Evolutionary conservation across 2,888 invertebrate genomes (phyloP).

Genomic region (Leucoma salicis): DNA sequence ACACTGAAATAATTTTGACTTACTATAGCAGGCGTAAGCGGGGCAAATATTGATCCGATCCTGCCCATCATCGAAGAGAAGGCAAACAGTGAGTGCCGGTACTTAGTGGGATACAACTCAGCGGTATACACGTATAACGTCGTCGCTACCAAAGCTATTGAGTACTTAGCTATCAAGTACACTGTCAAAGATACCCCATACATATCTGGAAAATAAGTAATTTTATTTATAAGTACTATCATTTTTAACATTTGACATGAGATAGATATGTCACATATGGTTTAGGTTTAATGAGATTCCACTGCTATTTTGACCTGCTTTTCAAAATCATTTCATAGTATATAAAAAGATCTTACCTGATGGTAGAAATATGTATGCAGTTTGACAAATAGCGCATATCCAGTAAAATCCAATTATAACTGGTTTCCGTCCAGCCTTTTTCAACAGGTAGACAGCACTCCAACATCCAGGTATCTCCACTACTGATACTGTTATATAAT

Average conservation of each 20-base stretch:
- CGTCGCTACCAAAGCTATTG: slow-evolving; percentile 81
- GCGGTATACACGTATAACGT: slow-evolving; percentile 82
- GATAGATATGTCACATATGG: too few species aligned
- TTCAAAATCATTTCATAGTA: slow-evolving; percentile 18
- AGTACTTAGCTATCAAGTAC: slow-evolving; percentile 82
- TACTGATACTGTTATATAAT: slow-evolving; percentile 83
- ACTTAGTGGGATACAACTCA: slow-evolving; percentile 83
- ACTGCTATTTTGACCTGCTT: too few species aligned
- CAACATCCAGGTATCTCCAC: slow-evolving; percentile 87
- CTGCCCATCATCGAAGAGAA: slow-evolving; percentile 84
- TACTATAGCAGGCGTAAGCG: slow-evolving; percentile 83
- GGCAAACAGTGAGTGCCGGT: slow-evolving; percentile 82
- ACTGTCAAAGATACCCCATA: slow-evolving; percentile 58
- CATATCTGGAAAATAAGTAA: slow-evolving; percentile 28
- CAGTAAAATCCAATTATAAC: slow-evolving; percentile 81
- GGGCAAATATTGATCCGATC: slow-evolving; percentile 82
- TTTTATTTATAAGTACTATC: too few species aligned
- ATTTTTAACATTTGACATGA: too few species aligned
- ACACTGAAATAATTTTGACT: slow-evolving; percentile 29
- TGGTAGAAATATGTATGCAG: slow-evolving; percentile 79
- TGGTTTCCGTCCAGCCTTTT: slow-evolving; percentile 81
- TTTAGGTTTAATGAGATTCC: too few species aligned
- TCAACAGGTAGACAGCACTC: slow-evolving; percentile 81
- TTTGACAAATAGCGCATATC: slow-evolving; percentile 81
- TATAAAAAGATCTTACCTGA: slow-evolving; percentile 52